These are phyloP conservation scores for Zeuzera pyrina DNA, from an alignment of 2,888 invertebrate genomes.

Conservation along the genomic window DNA sequence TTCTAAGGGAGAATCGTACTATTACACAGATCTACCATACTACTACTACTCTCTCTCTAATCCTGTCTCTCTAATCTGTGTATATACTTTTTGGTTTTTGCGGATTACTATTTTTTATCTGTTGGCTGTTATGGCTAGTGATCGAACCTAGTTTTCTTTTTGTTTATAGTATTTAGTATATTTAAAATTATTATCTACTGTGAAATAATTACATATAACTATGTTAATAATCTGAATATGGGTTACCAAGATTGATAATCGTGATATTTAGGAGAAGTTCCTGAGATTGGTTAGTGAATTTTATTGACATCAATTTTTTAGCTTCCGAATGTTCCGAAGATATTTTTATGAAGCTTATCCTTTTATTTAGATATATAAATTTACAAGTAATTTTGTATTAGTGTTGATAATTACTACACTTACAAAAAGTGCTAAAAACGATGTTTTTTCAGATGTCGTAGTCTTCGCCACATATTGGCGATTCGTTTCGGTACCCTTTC, in stretches of 20 bases:
- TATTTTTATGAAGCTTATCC: constrained; percentile 12
- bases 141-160: too few relatives aligned
- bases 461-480: constrained; percentile 10
- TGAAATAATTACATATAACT: constrained; percentile 26
- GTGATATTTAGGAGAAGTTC: constrained; percentile 33
- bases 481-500: constrained; percentile 55
- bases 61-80: too few relatives aligned
- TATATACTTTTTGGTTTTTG: too few relatives aligned
- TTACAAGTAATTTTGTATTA: constrained; percentile 1
- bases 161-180: too few relatives aligned
- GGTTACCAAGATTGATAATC: constrained; percentile 45
- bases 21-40: too few relatives aligned
- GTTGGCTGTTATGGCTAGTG: too few relatives aligned
- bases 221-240: constrained; percentile 39
- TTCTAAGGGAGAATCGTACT: too few relatives aligned
- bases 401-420: too few relatives aligned
- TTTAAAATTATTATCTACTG: constrained; percentile 1
- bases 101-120: too few relatives aligned
- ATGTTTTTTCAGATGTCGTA: neutral
- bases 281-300: constrained; percentile 46
- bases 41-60: too few relatives aligned
- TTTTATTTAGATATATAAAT: constrained; percentile 14
- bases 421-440: too few relatives aligned
- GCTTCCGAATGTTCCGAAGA: constrained; percentile 22
- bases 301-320: constrained; percentile 24